phyloP scores from a whole-genome alignment of 2,797 vertebrate species.

The Masticophis lateralis region DNA sequence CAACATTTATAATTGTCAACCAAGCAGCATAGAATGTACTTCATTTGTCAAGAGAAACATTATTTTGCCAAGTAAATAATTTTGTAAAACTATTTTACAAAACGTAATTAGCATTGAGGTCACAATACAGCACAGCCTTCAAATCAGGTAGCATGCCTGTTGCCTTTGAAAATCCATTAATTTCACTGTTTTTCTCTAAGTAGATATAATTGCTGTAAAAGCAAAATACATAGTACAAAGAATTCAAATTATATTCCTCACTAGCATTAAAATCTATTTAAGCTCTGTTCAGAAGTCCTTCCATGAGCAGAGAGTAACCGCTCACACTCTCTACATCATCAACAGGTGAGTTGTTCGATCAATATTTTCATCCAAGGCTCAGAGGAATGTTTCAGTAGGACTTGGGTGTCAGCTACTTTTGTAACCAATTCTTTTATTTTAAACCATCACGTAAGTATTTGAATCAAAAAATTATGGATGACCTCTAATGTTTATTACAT shows the following conservation, averaged over 20 bases:
- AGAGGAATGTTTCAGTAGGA: background rate
- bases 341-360: background rate
- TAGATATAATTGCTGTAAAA: background rate
- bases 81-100: background rate
- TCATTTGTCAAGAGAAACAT: background rate
- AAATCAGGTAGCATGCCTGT: background rate
- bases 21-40: background rate
- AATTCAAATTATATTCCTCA: background rate
- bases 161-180: background rate
- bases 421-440: background rate
- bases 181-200: background rate
- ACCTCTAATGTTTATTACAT: background rate
- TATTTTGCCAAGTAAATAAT: background rate
- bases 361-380: background rate
- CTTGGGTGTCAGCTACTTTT: background rate
- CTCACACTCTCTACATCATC: background rate
- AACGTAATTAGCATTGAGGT: background rate
- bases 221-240: background rate
- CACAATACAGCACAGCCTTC: background rate
- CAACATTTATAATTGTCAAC: background rate
- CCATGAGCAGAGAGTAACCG: background rate
- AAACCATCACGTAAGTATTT: background rate
- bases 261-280: background rate
- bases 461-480: background rate
- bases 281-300: background rate